Percentiles rank a stretch among this genome's conserved stretches.
phyloP scores from a whole-genome alignment of 2,797 vertebrate genomes.

The Scolopax bukidnonensis region DNA sequence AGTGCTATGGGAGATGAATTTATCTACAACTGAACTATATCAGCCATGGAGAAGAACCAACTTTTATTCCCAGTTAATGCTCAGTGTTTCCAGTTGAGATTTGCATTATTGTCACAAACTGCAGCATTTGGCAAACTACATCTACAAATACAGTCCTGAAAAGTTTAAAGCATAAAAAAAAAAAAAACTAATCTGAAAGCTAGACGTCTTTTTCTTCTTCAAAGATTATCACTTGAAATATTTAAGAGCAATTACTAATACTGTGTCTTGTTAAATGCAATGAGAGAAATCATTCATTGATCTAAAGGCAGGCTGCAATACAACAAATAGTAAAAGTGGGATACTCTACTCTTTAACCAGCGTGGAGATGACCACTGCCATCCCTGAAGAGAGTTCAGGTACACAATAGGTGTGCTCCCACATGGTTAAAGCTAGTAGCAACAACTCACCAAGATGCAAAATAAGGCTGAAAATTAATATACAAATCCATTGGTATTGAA shows the following conservation, averaged over 20 bases:
- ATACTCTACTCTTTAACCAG: not conserved
- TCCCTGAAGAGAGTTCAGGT: not conserved
- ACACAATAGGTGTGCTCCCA: not conserved
- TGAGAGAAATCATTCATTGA: not conserved
- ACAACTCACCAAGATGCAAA: not conserved
- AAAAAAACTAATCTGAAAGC: not conserved
- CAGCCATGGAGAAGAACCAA: not conserved
- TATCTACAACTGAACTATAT: not conserved
- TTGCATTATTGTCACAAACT: not conserved
- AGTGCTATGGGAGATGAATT: not conserved
- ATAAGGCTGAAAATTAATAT: not conserved
- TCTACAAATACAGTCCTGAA: not conserved
- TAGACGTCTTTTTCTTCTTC: not conserved
- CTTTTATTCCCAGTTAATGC: not conserved
- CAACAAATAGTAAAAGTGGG: not conserved
- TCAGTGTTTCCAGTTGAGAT: not conserved
- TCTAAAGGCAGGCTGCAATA: not conserved
- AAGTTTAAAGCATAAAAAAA: not conserved
- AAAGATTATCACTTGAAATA: not conserved
- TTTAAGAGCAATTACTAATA: not conserved
- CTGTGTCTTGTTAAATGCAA: not conserved
- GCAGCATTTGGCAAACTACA: not conserved
- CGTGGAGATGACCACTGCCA: not conserved
- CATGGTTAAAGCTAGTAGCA: rapidly evolving
- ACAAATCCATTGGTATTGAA: not conserved